These are phyloP conservation scores for Phrynocephalus versicolor DNA, from an alignment of 2,113 vertebrate genomes.

Conservation along the genomic window DNA sequence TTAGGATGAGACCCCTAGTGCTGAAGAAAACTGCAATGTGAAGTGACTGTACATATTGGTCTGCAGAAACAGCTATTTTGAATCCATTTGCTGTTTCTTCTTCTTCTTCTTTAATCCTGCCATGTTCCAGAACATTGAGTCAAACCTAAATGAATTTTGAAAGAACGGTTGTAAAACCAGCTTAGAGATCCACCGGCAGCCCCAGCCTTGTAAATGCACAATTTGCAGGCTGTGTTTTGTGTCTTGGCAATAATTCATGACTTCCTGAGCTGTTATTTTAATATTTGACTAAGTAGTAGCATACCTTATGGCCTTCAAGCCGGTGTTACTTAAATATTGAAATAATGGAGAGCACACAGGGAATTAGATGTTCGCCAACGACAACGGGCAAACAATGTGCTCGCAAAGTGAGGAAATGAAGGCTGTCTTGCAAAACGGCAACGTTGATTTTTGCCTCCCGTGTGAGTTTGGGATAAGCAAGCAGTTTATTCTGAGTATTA, in stretches of 20 bases:
- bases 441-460: not conserved
- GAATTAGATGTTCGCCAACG: not conserved
- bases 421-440: not conserved
- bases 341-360: constrained; percentile 9
- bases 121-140: constrained; percentile 2
- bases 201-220: constrained; percentile 7
- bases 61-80: not conserved
- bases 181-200: not conserved
- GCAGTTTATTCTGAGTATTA: not conserved
- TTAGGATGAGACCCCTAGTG: not conserved
- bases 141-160: constrained; percentile 1
- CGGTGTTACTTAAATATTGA: constrained; percentile 15
- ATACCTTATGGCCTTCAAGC: not conserved
- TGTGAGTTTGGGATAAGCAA: not conserved
- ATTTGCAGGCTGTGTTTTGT: not conserved
- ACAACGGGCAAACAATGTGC: not conserved
- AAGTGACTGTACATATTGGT: not conserved
- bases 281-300: constrained; percentile 23
- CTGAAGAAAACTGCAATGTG: not conserved
- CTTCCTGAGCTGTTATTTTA: constrained; percentile 16
- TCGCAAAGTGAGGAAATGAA: not conserved
- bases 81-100: not conserved
- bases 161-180: constrained; percentile 5
- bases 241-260: constrained; percentile 9
- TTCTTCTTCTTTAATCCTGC: not conserved